Evolutionary conservation across 2,113 vertebrate genomes (phyloP).

Genomic region (Chlorodrepanis virens): DNA sequence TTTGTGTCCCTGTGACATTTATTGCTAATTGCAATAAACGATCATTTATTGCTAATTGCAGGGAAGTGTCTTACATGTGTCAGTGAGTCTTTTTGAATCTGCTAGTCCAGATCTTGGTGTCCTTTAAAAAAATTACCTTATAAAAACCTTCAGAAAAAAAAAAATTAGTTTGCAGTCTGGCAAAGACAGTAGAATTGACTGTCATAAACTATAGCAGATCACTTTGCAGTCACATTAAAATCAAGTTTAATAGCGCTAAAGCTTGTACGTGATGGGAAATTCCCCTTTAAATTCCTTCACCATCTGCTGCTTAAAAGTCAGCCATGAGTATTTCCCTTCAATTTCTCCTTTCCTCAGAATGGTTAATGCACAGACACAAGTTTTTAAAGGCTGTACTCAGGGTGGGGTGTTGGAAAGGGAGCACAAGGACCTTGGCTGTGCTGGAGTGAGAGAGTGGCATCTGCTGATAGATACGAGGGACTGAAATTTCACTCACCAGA

Average conservation of each 20-base stretch:
- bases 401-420: background rate
- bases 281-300: conserved; percentile 17
- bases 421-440: background rate
- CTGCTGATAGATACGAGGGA: accelerated
- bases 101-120: background rate
- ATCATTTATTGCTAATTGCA: background rate
- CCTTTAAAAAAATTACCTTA: background rate
- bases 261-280: background rate
- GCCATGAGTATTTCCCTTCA: background rate
- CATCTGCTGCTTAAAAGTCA: conserved; percentile 4
- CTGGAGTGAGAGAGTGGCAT: background rate
- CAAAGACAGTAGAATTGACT: background rate
- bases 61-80: background rate
- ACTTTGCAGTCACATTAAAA: conserved; percentile 12
- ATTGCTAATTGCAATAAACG: background rate
- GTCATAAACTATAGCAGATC: conserved; percentile 13
- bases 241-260: conserved; percentile 21
- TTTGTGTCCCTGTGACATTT: background rate
- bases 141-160: background rate
- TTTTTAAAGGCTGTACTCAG: background rate
- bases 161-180: background rate
- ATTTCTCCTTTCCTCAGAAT: background rate
- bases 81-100: background rate
- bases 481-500: background rate
- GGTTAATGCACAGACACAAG: background rate